Conservation (phyloP, 2,113 vertebrate species). For the Tychaedon coryphoeus region DNA sequence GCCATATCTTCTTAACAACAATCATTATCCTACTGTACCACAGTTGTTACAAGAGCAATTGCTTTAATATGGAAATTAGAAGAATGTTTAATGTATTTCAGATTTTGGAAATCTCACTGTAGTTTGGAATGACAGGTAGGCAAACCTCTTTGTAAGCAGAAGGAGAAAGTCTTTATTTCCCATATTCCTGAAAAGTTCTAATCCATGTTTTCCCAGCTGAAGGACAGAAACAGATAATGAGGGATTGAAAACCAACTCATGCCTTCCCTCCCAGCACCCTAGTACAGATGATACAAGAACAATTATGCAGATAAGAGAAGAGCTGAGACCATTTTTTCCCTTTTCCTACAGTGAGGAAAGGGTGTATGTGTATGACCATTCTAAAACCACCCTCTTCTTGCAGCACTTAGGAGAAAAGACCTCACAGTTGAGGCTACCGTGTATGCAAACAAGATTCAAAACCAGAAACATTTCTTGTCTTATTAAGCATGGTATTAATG, state of each 20-base stretch:
- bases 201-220: neutral
- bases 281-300: neutral
- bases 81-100: neutral
- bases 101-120: neutral
- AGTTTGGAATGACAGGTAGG: neutral
- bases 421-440: neutral
- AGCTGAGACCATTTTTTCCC: neutral
- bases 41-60: neutral
- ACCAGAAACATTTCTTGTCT: neutral
- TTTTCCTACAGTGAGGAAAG: neutral
- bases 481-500: neutral
- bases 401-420: neutral
- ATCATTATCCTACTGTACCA: neutral
- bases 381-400: neutral
- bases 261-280: neutral
- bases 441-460: neutral
- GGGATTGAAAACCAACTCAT: neutral
- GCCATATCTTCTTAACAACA: neutral
- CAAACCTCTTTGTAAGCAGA: neutral
- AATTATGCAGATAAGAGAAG: neutral
- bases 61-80: neutral
- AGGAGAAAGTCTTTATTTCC: neutral
- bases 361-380: fast-evolving
- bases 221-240: neutral
- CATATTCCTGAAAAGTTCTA: neutral